Evolutionary conservation across 2,113 vertebrate species (phyloP), one percentile per base, ranked within the genome.

Genomic region (Amphiprion percula): DNA sequence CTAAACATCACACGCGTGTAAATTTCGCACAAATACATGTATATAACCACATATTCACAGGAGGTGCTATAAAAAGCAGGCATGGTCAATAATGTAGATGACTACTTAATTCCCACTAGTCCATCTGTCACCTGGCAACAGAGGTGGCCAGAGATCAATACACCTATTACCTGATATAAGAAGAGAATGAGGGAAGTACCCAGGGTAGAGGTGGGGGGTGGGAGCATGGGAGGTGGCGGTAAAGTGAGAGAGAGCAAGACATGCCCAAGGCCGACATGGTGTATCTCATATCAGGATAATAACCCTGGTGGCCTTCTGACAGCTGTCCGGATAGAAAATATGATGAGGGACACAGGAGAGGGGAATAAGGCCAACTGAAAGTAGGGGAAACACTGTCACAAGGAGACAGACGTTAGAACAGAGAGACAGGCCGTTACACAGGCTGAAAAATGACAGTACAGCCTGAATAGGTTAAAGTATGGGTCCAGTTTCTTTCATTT

Each of bases 41-140:
- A 8, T 53, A 37, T 24, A 15, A 17, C 46, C 64, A 62, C 41
- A 62, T 30, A 68, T n/a, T 74, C 53, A 59, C 23, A 68, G 28
- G 46, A 7, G 26, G 53, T 26, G 59, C 75, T 87, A 86, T 68
- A 88, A 73, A 79, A 73, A 72, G 88, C 74, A 50, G 78, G 46
- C 49, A 67, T 82, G 83, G 33, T 74, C 85, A 89, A 89, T 92
- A 89, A 91, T 92, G 92, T 79, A 91, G 79, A 92, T 87, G 85
- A 92, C 81, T 78, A 89, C 74, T 89, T 92, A 90, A 92, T 92
- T 82, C 80, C 50, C 58, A 64, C 39, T 28, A 72, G 69, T 87
- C 69, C 44, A 30, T 59, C 64, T 74, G 84, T 88, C 87, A 80
- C 68, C 63, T 46, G 2, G 85, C 86, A 86, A 90, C 86, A 82